Evolutionary conservation across 2,797 vertebrate species (phyloP), one percentile per base, ranked within the genome.

Genomic region (Carduelis carduelis): DNA sequence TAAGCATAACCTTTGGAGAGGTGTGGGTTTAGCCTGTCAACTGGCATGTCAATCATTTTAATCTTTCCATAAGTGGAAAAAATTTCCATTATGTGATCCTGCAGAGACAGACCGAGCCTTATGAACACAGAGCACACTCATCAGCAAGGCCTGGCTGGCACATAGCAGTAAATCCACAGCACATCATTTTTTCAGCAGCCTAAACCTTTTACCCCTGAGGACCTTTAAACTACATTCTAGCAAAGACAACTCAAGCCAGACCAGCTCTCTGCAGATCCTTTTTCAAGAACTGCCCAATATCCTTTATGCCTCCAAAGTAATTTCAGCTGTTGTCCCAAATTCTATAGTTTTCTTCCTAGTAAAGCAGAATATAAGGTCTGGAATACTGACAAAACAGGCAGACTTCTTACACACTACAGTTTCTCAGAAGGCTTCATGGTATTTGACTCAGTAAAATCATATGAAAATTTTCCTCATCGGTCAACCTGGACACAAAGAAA

Each of bases 21-120:
- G 77, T 99, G 98, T 19, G 98, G 98, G 86, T 99, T 98, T 83
- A 98, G 89, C 68, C 99, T 98, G 96, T 99, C 99, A 43, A 99
- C 97, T 12, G 99, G 99, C 99, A 99, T 99, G 90, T 99, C 99
- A 23, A 99, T 99, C 98, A 99, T 99, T 96, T 99, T 99, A 92
- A 99, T 99, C 95, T 99, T 99, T 68, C 99, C 99, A 0, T 99
- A 99, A 56, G 98, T 98, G 92, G 99, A 98, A 97, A 99, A 99
- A 93, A 99, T 99, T 97, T 99, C 99, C 98, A 99, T 98, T 55
- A 99, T 98, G 96, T 98, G 98, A 96, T 98, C 97, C 97, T 98
- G 89, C 5, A 65, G 43, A 59, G 41, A 60, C 37, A 60, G 57
- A 39, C 19, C 39, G 30, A 80, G 10, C 9, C 41, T 81, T 64